Evolutionary conservation across 2,797 vertebrate genomes (phyloP), one percentile per base, ranked within the genome.

Genomic region (Moxostoma hubbsi): DNA sequence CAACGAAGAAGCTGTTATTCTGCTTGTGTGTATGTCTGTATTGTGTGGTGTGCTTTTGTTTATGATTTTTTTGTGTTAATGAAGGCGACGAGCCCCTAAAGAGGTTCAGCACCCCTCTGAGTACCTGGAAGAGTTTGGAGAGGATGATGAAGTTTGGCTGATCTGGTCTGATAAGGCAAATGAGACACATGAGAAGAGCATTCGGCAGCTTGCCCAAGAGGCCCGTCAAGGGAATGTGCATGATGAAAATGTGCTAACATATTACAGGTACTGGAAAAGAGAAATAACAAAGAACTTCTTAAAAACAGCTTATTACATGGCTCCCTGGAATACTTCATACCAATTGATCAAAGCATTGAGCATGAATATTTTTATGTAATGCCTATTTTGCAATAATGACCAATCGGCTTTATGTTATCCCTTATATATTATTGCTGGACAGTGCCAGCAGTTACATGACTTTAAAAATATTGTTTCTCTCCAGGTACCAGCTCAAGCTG

Each of bases 131-230:
- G 97, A 97, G 81, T 97, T 92, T 0, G 94, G 92, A 72, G 97
- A 99, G 2, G 96, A 98, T 47, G 97, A 98, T 67, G 97, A 99
- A 89, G 97, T 99, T 69, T 99, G 98, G 98, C 93, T 99, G 54
- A 93, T 96, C 9, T 99, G 97, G 98, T 96, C 88, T 0, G 97
- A 99, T 86, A 97, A 95, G 88, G 94, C 93, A 59, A 96, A 95
- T 0, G 95, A 97, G 77, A 92, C 85, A 36, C 97, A 97, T 0
- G 96, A 98, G 89, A 98, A 98, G 89, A 94, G 97, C 70, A 96
- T 99, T 90, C 90, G 96, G 24, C 96, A 97, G 87, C 91, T 99
- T 83, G 96, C 98, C 0, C 96, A 98, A 89, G 97, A 98, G 88
- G 97, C 97, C 0, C 88, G 96, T 74, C 96, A 97, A 2, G 97